Conservation (phyloP, 2,113 vertebrate genomes). For the Cochlearius cochlearius region DNA sequence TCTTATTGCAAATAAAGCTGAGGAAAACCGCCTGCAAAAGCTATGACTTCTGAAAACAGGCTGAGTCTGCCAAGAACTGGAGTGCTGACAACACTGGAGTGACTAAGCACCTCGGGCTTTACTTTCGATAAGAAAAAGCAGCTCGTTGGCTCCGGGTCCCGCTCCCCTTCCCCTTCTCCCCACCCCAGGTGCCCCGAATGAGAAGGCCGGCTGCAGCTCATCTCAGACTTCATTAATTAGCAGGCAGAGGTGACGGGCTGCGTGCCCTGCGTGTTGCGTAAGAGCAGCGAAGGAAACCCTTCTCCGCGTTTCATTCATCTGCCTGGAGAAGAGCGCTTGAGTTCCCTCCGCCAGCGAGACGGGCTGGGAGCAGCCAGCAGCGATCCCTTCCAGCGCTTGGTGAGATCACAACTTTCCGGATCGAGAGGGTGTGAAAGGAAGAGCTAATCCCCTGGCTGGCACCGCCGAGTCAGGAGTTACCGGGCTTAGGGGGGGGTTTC, state of each 20-base stretch:
- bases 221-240: neutral
- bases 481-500: neutral
- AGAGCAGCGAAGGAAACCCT: neutral
- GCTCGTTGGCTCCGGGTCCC: neutral
- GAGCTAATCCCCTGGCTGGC: slow-evolving; percentile 26
- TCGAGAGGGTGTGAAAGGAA: slow-evolving; percentile 52
- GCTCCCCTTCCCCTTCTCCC: neutral
- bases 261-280: neutral
- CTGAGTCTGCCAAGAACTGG: slow-evolving; percentile 6
- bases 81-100: neutral
- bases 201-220: neutral
- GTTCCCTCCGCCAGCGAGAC: neutral
- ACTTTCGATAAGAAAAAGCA: neutral
- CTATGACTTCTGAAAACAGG: neutral
- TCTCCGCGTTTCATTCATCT: neutral
- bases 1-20: neutral
- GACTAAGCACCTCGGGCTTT: neutral
- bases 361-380: neutral
- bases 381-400: neutral
- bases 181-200: fast-evolving
- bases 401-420: slow-evolving; percentile 37
- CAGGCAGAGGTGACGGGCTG: neutral
- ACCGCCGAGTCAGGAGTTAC: neutral
- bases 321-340: neutral
- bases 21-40: neutral